These are phyloP conservation scores for Protula sp. DNA, from an alignment of 2,888 invertebrate species.

Conservation along the genomic window DNA sequence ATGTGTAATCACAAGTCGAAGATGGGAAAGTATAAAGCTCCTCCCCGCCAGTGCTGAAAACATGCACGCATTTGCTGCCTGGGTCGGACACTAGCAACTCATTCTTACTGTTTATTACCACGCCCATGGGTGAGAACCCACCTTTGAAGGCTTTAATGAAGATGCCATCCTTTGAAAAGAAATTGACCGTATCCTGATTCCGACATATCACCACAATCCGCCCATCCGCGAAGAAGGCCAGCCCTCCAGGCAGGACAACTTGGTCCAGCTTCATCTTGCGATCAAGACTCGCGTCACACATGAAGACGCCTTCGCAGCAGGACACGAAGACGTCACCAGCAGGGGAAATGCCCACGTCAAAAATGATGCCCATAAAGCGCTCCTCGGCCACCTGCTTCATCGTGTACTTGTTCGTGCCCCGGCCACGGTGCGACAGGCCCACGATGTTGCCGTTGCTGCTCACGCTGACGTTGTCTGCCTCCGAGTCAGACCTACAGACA, in stretches of 20 bases:
- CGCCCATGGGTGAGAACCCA: slow-evolving; percentile 10
- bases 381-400: slow-evolving; percentile 8
- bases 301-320: slow-evolving; percentile 10
- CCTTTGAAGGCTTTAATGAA: slow-evolving; percentile 12
- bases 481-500: too few relatives aligned
- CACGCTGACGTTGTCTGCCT: neutral
- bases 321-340: slow-evolving; percentile 6
- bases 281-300: slow-evolving; percentile 14
- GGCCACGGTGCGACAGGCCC: neutral
- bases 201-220: slow-evolving; percentile 15
- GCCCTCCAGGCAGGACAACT: slow-evolving; percentile 17
- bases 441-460: neutral
- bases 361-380: slow-evolving; percentile 16
- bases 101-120: slow-evolving; percentile 10
- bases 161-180: slow-evolving; percentile 12
- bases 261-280: slow-evolving; percentile 11
- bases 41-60: slow-evolving; percentile 9
- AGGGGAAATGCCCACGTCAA: slow-evolving; percentile 12
- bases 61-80: slow-evolving; percentile 11
- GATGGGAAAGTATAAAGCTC: slow-evolving; percentile 2
- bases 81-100: slow-evolving; percentile 17
- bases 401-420: neutral
- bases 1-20: slow-evolving; percentile 2
- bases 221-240: slow-evolving; percentile 13
- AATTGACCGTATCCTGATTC: slow-evolving; percentile 13